Conservation (phyloP, 37 sponge, comb jelly and placozoan species). For the Cliona cf. orientalis region DNA sequence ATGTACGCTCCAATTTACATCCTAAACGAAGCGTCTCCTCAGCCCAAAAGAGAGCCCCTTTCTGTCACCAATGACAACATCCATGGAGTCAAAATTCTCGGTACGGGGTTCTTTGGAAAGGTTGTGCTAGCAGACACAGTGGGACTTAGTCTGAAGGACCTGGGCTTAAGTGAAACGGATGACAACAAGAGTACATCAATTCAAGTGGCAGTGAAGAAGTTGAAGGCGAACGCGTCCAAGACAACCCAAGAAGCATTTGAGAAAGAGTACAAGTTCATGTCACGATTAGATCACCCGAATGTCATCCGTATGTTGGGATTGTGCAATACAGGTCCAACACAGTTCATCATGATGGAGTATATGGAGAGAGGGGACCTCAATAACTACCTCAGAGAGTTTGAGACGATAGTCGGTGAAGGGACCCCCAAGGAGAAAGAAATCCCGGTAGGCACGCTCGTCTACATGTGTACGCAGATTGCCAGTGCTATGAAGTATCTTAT, state of each 20-base stretch:
- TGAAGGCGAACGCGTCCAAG: slow-evolving; percentile 35
- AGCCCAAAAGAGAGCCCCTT: not conserved
- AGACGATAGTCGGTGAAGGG: not conserved
- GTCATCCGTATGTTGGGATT: slow-evolving; percentile 66
- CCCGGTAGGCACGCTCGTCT: slow-evolving; percentile 13
- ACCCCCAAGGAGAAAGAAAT: slow-evolving; percentile 12
- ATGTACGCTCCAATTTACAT: slow-evolving; percentile 33
- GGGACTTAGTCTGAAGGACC: slow-evolving; percentile 48
- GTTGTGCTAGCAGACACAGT: slow-evolving; percentile 56
- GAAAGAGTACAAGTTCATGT: slow-evolving; percentile 75
- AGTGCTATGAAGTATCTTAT: slow-evolving; percentile 79
- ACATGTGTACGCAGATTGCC: slow-evolving; percentile 70
- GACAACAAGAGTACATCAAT: slow-evolving; percentile 11
- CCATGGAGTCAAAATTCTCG: slow-evolving; percentile 31
- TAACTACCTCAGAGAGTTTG: slow-evolving; percentile 64
- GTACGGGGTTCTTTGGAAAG: slow-evolving; percentile 70
- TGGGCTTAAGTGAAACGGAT: slow-evolving; percentile 20
- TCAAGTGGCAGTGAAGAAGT: slow-evolving; percentile 67
- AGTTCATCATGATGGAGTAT: slow-evolving; percentile 91
- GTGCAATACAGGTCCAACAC: slow-evolving; percentile 13
- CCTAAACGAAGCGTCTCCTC: not conserved
- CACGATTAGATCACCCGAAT: slow-evolving; percentile 56
- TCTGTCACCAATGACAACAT: slow-evolving; percentile 36
- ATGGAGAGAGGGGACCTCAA: slow-evolving; percentile 90
- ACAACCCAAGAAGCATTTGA: slow-evolving; percentile 52